A percentile compares a stretch with the other conserved stretches of the same genome.
phyloP scores from a whole-genome alignment of 2,797 vertebrate genomes.

The Acanthurus lineatus region DNA sequence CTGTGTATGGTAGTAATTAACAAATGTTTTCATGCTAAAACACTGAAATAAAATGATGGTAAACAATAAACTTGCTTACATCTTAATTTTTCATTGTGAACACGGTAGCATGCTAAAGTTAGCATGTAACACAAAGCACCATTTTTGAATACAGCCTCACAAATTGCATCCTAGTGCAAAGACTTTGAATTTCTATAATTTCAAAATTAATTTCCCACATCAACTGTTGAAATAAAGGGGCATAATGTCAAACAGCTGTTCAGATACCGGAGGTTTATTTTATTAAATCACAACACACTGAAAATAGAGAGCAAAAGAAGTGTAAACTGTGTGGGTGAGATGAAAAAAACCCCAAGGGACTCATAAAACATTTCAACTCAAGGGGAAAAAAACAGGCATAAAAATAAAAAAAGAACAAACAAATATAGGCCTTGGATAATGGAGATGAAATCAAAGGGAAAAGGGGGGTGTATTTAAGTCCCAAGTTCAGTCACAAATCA shows the following conservation, averaged over 20 bases:
- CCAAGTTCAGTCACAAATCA: conserved; percentile 22
- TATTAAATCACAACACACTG: conserved; percentile 22
- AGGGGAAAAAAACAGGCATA: conserved; percentile 12
- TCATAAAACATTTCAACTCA: conserved; percentile 47
- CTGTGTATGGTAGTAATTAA: background rate
- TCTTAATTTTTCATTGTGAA: too few species aligned
- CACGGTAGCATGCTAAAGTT: background rate
- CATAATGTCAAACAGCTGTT: conserved; percentile 8
- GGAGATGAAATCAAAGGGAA: conserved; percentile 20
- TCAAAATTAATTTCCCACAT: background rate
- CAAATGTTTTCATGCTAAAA: background rate
- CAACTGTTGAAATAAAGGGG: conserved; percentile 8
- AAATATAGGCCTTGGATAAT: conserved; percentile 16
- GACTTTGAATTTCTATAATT: background rate
- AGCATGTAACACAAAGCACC: background rate
- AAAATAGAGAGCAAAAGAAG: conserved; percentile 53
- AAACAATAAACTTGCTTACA: too few species aligned
- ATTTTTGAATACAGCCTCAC: background rate
- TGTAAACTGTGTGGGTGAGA: conserved; percentile 46
- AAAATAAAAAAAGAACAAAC: conserved; percentile 33
- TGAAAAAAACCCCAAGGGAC: conserved; percentile 22
- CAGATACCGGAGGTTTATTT: conserved; percentile 18
- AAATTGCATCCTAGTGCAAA: background rate
- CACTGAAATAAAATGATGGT: background rate
- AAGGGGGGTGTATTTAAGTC: background rate